These are phyloP conservation scores for Coelinius sp. DNA, from an alignment of 2,888 invertebrate genomes.

Conservation along the genomic window DNA sequence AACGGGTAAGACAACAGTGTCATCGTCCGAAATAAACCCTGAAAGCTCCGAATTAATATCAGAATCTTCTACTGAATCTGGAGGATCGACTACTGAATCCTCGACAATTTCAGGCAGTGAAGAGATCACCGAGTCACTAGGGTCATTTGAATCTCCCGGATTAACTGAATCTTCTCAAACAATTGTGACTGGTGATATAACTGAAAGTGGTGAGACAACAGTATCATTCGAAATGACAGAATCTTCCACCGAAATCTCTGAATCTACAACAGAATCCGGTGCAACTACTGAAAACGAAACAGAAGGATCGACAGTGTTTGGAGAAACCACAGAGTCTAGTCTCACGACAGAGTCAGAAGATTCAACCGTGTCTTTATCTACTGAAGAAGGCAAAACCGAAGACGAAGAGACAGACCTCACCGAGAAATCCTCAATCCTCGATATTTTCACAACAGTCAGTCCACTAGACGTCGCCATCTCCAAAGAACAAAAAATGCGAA, in stretches of 20 bases:
- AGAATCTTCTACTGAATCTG: slow-evolving; percentile 38
- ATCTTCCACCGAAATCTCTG: slow-evolving; percentile 44
- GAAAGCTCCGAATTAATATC: slow-evolving; percentile 48
- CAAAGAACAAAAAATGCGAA: slow-evolving; percentile 70
- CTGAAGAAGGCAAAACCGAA: slow-evolving; percentile 47
- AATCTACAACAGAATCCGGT: slow-evolving; percentile 41
- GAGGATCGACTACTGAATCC: slow-evolving; percentile 36
- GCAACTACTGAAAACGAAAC: slow-evolving; percentile 45
- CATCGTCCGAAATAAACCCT: slow-evolving; percentile 39
- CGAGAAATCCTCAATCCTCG: slow-evolving; percentile 61
- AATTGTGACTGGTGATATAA: slow-evolving; percentile 41
- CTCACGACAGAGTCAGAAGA: slow-evolving; percentile 54
- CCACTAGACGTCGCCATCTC: slow-evolving; percentile 73
- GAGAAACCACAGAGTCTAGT: slow-evolving; percentile 43
- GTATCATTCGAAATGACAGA: slow-evolving; percentile 46
- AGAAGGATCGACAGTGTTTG: slow-evolving; percentile 52
- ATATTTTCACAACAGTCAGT: slow-evolving; percentile 74
- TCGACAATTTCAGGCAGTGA: slow-evolving; percentile 38
- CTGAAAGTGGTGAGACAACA: slow-evolving; percentile 51
- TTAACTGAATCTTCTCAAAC: slow-evolving; percentile 15
- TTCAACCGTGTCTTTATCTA: slow-evolving; percentile 53
- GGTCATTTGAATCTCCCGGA: background rate
- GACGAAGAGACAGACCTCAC: slow-evolving; percentile 55
- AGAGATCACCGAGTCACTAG: background rate
- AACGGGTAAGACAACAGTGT: background rate